phyloP scores from a whole-genome alignment of 2,113 vertebrate species.

The Lophotis ruficrista region DNA sequence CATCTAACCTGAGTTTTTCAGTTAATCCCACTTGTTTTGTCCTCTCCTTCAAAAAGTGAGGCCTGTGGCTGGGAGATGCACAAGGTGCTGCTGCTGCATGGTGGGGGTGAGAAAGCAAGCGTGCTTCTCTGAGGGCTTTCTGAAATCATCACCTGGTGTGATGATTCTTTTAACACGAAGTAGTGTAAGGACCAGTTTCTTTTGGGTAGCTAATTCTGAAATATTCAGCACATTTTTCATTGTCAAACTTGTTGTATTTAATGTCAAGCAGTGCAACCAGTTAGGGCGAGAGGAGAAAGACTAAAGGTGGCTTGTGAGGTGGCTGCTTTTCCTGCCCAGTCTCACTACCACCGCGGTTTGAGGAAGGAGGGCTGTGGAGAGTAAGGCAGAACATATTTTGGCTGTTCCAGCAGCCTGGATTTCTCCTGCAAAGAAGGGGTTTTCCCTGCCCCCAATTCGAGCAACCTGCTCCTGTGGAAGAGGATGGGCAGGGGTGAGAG shows the following conservation, averaged over 20 bases:
- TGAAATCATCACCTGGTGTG: not conserved
- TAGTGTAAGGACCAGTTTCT: not conserved
- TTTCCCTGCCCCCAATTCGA: not conserved
- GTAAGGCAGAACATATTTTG: not conserved
- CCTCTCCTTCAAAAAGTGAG: not conserved
- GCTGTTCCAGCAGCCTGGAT: not conserved
- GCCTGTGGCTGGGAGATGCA: not conserved
- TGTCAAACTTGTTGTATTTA: not conserved
- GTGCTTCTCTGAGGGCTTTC: not conserved
- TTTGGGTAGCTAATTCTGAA: not conserved
- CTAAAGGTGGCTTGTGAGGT: not conserved
- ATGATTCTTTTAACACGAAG: not conserved
- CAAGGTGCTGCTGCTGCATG: not conserved
- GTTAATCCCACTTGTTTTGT: not conserved
- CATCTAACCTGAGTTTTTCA: not conserved
- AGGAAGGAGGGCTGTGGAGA: not conserved
- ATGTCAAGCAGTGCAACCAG: not conserved
- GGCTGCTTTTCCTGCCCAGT: not conserved
- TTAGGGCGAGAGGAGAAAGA: not conserved
- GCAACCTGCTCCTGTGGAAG: not conserved
- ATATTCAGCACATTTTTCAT: not conserved
- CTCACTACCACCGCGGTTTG: fast-evolving
- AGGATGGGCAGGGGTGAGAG: not conserved
- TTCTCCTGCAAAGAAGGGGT: not conserved
- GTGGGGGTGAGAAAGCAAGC: not conserved